These are phyloP conservation scores for Microtus richardsoni DNA, from an alignment of 2,113 vertebrate species.

Conservation along the genomic window DNA sequence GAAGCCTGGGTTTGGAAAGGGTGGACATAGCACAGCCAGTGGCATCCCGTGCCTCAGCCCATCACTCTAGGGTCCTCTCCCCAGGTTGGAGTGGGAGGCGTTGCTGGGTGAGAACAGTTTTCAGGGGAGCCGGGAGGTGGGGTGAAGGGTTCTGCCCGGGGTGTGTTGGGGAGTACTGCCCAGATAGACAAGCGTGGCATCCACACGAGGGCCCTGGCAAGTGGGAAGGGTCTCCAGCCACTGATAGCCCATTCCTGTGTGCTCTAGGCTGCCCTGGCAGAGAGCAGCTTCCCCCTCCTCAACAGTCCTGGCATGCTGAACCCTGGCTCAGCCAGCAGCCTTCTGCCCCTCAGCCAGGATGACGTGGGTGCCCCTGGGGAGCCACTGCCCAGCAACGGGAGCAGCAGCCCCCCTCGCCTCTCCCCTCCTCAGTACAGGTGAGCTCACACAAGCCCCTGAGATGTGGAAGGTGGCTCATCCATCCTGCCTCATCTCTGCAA, in stretches of 20 bases:
- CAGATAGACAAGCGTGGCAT: too few species aligned
- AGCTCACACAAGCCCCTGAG: neutral
- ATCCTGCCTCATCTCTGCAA: neutral
- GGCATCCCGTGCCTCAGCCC: neutral
- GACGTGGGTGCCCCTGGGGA: slow-evolving; percentile 97
- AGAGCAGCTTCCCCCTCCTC: slow-evolving; percentile 97
- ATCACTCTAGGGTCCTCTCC: neutral
- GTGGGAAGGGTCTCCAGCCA: neutral
- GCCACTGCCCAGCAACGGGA: slow-evolving; percentile 97
- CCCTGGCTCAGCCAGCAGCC: slow-evolving; percentile 93
- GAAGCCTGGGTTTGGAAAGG: neutral
- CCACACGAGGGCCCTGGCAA: too few species aligned
- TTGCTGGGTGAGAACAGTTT: neutral
- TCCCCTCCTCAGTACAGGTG: slow-evolving; percentile 98
- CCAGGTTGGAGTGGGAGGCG: neutral
- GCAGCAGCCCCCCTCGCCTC: slow-evolving; percentile 96
- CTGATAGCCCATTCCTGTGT: neutral
- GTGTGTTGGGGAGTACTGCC: too few species aligned
- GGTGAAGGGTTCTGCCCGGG: neutral
- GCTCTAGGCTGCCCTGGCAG: slow-evolving; percentile 91
- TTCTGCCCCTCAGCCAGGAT: slow-evolving; percentile 96
- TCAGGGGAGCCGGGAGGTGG: neutral
- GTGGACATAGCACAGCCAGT: neutral
- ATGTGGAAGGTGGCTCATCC: too few species aligned
- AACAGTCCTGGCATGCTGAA: slow-evolving; percentile 94